Evolutionary conservation across 1,140 invertebrate species (phyloP), one percentile per base, ranked within the genome.

Genomic region (Lordiphosa stackelbergi): DNA sequence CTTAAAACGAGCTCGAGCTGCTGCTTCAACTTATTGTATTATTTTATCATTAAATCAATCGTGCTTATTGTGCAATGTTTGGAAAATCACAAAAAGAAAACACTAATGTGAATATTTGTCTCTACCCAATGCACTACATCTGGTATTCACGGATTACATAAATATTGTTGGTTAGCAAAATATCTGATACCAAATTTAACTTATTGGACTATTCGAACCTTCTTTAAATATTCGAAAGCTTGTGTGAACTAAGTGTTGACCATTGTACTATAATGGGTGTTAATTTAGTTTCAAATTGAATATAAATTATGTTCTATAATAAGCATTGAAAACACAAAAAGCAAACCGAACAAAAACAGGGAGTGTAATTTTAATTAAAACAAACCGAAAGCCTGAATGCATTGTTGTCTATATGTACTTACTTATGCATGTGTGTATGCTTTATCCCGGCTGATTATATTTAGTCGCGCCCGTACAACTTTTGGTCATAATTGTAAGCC

Each of bases 231-330:
- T 5, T 24, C 47, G 3, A 11, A 52, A 36, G 31, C 19, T 43
- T 11, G 45, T 10, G 11, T 52, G 28, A 53, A 24, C 28, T 19
- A 22, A 45, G 28, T 31, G 11, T 38, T 36, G 38, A 10, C 38
- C 45, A 59, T 43, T 66, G 61, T 70, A 77, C 58, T 57, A 56
- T 73, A 79, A 79, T 79, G 69, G 61, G 63, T 79, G 57, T 69
- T 66, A 79, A 79, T 79, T 79, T 73, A 79, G 70, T 79, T 66
- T 58, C 70, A 73, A 79, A 79, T 79, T 79, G 53, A 79, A 79
- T 79, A 78, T 78, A 70, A 79, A 79, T 79, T 81, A 79, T 81
- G 63, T 71, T 73, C 52, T 48, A 60, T 42, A 54, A 65, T 61
- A 55, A 52, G 16, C 49, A n/a, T 24, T 19, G 62, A 57, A n/a